These are phyloP conservation scores for Pagetopsis macropterus DNA, from an alignment of 2,797 vertebrate species.

Conservation along the genomic window DNA sequence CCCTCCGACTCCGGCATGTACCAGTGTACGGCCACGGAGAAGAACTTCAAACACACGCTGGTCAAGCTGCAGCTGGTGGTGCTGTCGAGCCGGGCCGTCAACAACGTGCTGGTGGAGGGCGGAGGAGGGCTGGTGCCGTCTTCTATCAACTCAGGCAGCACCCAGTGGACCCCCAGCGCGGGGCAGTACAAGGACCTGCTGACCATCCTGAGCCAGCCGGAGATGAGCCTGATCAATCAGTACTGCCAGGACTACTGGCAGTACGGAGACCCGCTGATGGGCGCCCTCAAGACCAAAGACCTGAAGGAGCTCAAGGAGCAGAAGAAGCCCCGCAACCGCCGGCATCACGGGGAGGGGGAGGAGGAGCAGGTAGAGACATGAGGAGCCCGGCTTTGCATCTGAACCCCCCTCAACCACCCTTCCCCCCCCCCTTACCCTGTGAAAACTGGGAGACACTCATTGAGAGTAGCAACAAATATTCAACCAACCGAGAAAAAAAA, in stretches of 20 bases:
- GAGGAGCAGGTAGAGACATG: constrained; percentile 90
- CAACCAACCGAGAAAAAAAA: constrained; percentile 60
- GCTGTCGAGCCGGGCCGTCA: constrained; percentile 89
- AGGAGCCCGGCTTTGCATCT: constrained; percentile 71
- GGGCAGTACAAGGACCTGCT: constrained; percentile 93
- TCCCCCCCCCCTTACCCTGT: constrained; percentile 17
- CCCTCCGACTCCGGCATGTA: constrained; percentile 90
- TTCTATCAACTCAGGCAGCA: constrained; percentile 72
- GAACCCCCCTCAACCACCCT: constrained; percentile 41
- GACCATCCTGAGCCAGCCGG: constrained; percentile 94
- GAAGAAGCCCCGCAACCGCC: constrained; percentile 95
- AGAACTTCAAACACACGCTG: constrained; percentile 96
- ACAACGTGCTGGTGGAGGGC: constrained; percentile 83
- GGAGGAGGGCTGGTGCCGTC: constrained; percentile 71
- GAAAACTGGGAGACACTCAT: constrained; percentile 79
- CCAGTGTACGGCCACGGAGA: constrained; percentile 95
- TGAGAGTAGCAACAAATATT: constrained; percentile 71
- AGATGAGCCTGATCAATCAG: constrained; percentile 98
- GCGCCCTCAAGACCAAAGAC: constrained; percentile 85
- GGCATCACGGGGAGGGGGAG: constrained; percentile 86
- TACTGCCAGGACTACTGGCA: constrained; percentile 99
- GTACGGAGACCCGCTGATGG: constrained; percentile 86
- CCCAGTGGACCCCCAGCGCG: constrained; percentile 82
- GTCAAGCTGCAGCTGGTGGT: constrained; percentile 93
- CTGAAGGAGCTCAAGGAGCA: constrained; percentile 94